Percentiles rank a stretch among this genome's conserved stretches.
phyloP scores from a whole-genome alignment of 2,113 vertebrate species.

The Cranoglanis bouderius region DNA sequence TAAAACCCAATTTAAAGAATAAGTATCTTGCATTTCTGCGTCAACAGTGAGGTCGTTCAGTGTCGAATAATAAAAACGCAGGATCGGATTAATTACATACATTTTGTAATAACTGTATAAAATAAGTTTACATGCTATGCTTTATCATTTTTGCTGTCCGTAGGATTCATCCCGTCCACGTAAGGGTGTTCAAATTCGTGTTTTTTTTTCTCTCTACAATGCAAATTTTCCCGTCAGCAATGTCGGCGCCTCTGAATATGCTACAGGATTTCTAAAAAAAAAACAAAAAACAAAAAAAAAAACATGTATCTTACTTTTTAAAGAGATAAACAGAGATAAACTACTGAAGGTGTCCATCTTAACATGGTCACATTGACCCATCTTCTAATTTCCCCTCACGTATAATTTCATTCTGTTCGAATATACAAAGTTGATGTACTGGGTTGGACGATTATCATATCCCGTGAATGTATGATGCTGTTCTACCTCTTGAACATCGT shows the following conservation, averaged over 20 bases:
- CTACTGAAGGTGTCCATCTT: neutral
- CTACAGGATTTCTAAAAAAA: neutral
- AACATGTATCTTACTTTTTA: neutral
- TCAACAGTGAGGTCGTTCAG: no score
- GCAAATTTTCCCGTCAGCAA: neutral
- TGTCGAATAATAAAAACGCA: no score
- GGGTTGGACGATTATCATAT: neutral
- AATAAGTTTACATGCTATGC: no score
- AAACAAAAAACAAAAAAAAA: no score
- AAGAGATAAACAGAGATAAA: neutral
- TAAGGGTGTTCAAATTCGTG: neutral
- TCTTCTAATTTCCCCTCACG: neutral
- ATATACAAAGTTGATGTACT: neutral
- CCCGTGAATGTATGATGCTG: neutral
- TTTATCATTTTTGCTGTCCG: no score
- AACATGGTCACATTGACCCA: neutral
- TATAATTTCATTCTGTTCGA: neutral
- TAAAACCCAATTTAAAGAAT: neutral
- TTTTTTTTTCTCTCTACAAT: neutral
- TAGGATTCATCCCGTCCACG: no score
- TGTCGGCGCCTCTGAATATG: neutral
- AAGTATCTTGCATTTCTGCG: neutral
- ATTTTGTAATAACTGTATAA: no score
- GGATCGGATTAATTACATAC: no score
- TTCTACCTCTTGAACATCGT: neutral